These are phyloP conservation scores for Drosophila teissieri DNA, from an alignment of 1,140 invertebrate genomes.

Conservation along the genomic window DNA sequence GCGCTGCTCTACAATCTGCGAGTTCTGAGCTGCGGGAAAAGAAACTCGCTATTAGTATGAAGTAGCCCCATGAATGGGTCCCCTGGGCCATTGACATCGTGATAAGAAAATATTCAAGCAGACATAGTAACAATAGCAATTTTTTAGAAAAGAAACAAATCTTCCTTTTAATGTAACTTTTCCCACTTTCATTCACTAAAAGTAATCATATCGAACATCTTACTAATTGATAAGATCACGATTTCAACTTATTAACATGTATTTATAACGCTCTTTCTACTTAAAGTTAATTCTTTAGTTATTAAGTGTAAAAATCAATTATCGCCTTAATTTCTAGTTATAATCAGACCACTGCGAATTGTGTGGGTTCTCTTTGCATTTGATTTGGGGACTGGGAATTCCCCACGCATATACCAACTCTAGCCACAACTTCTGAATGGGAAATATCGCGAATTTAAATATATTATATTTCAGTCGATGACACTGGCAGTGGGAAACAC, in stretches of 20 bases:
- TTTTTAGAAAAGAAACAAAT: too few relatives aligned
- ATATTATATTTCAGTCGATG: slow-evolving; percentile 5
- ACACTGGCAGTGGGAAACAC: slow-evolving; percentile 30
- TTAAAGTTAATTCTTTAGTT: too few relatives aligned
- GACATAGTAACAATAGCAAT: background rate
- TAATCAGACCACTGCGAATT: too few relatives aligned
- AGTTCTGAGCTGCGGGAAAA: background rate
- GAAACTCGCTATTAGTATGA: slow-evolving; percentile 7
- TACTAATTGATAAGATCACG: too few relatives aligned
- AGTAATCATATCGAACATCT: too few relatives aligned
- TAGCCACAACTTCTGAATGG: slow-evolving; percentile 4
- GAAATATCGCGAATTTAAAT: slow-evolving; percentile 35
- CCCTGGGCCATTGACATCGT: slow-evolving; percentile 28
- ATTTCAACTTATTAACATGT: too few relatives aligned
- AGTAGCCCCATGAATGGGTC: slow-evolving; percentile 16
- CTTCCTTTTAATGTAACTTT: too few relatives aligned
- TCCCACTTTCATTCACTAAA: too few relatives aligned
- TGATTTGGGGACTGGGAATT: background rate
- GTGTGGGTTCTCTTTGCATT: too few relatives aligned
- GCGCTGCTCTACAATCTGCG: slow-evolving; percentile 8
- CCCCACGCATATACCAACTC: slow-evolving; percentile 9
- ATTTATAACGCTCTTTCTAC: too few relatives aligned
- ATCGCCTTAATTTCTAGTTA: too few relatives aligned
- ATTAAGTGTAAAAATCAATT: too few relatives aligned
- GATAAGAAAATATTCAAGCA: slow-evolving; percentile 9